A percentile compares a stretch with the other conserved stretches of the same genome.
These are phyloP conservation scores for Borostomias antarcticus DNA, from an alignment of 2,797 vertebrate genomes.

Conservation along the genomic window DNA sequence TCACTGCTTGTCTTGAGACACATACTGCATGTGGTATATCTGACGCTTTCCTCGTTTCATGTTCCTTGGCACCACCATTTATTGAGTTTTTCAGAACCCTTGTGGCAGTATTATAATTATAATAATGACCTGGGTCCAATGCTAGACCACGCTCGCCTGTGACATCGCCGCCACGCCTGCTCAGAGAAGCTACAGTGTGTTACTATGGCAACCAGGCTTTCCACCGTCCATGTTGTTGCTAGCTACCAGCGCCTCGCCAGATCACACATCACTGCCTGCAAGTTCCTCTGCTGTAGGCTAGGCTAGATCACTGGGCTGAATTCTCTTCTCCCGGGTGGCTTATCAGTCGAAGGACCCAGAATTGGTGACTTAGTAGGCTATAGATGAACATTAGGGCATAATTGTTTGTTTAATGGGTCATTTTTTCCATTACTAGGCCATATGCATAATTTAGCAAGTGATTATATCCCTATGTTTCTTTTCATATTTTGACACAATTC, in stretches of 20 bases:
- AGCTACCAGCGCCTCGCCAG: constrained; percentile 39
- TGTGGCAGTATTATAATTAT: constrained; percentile 25
- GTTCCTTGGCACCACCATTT: too few species aligned
- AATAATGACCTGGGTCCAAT: constrained; percentile 1
- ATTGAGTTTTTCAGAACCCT: too few species aligned
- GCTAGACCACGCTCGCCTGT: constrained; percentile 29
- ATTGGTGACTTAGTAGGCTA: too few species aligned
- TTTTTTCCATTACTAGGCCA: background rate
- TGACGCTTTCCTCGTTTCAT: too few species aligned
- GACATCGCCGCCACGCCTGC: constrained; percentile 30
- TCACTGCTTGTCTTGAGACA: too few species aligned
- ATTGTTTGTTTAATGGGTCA: background rate
- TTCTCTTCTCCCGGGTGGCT: background rate
- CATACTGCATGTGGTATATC: too few species aligned
- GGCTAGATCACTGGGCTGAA: background rate
- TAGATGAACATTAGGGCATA: background rate
- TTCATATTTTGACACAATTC: background rate
- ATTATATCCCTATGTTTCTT: background rate
- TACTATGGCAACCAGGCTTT: constrained; percentile 52
- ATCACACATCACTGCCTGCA: constrained; percentile 7
- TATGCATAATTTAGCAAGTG: background rate
- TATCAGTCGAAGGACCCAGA: background rate
- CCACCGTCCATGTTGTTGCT: constrained; percentile 19
- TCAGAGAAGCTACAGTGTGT: constrained; percentile 39
- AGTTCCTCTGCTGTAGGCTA: background rate